A percentile compares a stretch with the other conserved stretches of the same genome.
phyloP scores from a whole-genome alignment of 2,888 invertebrate genomes.

The Eilema depressum region DNA sequence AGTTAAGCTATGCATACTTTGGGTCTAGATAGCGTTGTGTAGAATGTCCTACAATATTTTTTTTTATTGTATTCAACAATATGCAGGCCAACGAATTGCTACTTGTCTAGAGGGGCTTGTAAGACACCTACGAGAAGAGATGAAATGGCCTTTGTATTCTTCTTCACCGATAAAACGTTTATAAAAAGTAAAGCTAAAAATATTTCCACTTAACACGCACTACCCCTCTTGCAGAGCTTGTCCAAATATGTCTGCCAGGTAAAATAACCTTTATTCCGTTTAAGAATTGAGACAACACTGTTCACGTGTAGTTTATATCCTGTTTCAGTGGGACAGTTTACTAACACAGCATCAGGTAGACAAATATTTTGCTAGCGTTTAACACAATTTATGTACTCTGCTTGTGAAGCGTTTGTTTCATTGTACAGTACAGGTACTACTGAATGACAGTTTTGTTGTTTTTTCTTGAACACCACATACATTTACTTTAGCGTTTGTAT shows the following conservation, averaged over 20 bases:
- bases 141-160: neutral
- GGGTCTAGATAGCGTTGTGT: too few relatives aligned
- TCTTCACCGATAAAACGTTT: neutral
- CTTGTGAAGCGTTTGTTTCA: neutral
- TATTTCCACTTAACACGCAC: neutral
- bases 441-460: neutral
- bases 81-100: too few relatives aligned
- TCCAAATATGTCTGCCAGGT: neutral
- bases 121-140: neutral
- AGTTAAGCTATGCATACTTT: too few relatives aligned
- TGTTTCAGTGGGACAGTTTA: conserved; percentile 21
- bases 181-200: neutral
- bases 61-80: too few relatives aligned
- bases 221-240: neutral
- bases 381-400: conserved; percentile 47
- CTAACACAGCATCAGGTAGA: conserved; percentile 49
- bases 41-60: too few relatives aligned
- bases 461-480: neutral
- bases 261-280: conserved; percentile 1
- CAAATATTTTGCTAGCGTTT: conserved; percentile 52
- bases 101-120: too few relatives aligned
- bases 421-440: neutral
- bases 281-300: conserved; percentile 23
- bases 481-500: neutral
- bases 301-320: conserved; percentile 22